phyloP scores from a whole-genome alignment of 2,888 invertebrate species.

The Meiosimyza platycephala region DNA sequence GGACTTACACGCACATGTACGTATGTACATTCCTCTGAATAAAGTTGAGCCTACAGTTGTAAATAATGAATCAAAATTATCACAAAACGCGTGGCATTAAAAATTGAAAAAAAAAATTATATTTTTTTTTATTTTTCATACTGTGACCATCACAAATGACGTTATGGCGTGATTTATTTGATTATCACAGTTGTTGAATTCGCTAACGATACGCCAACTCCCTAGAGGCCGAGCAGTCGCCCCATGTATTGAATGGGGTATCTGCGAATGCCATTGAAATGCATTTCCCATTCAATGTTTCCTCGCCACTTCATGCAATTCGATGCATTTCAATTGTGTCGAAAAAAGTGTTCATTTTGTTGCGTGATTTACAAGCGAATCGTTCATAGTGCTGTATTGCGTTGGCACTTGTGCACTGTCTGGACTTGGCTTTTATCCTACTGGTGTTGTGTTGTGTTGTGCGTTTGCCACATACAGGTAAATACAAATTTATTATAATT shows the following conservation, averaged over 20 bases:
- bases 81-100: no score
- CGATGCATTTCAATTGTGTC: background rate
- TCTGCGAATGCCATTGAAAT: background rate
- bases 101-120: background rate
- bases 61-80: no score
- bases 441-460: no score
- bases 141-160: conserved; percentile 7
- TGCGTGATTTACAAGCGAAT: conserved; percentile 21
- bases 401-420: no score
- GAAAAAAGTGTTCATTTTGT: conserved; percentile 5
- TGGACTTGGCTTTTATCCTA: no score
- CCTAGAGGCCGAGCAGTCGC: background rate
- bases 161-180: conserved; percentile 28
- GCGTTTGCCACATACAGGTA: no score
- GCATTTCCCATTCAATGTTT: background rate
- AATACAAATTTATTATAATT: no score
- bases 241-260: background rate
- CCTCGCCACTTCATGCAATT: background rate
- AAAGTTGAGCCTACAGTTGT: no score
- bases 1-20: no score
- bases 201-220: conserved; percentile 5
- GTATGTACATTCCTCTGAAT: no score
- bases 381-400: background rate
- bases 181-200: conserved; percentile 7
- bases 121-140: conserved; percentile 20